Percentiles rank a stretch among this genome's conserved stretches.
Conservation (phyloP, 2,888 invertebrate species). For the Polydrusus pterygomalis region DNA sequence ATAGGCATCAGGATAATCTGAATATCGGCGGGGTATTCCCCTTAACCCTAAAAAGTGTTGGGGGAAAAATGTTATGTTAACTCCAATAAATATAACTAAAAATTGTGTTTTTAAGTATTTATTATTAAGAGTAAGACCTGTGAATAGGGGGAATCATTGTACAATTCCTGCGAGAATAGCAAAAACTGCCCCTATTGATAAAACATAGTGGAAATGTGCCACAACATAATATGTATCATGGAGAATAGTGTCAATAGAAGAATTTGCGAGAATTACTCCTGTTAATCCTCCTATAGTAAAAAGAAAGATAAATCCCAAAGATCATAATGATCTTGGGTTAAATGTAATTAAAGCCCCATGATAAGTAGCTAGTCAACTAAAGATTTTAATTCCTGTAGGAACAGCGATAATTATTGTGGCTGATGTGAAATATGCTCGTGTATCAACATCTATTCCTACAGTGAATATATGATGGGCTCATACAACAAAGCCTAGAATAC, state of each 20-base stretch:
- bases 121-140: conserved; percentile 33
- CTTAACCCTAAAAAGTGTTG: conserved; percentile 84
- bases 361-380: conserved; percentile 84
- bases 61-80: conserved; percentile 88
- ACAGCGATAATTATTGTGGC: conserved; percentile 92
- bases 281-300: conserved; percentile 86
- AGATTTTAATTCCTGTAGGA: conserved; percentile 90
- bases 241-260: conserved; percentile 84
- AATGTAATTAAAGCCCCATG: conserved; percentile 79
- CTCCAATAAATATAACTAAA: conserved; percentile 82
- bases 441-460: conserved; percentile 88
- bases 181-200: conserved; percentile 87
- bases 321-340: conserved; percentile 64
- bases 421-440: conserved; percentile 88
- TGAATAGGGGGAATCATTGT: conserved; percentile 80
- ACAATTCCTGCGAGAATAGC: conserved; percentile 84
- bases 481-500: conserved; percentile 88
- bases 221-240: conserved; percentile 92
- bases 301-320: conserved; percentile 85
- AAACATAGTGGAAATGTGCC: conserved; percentile 88
- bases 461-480: conserved; percentile 92
- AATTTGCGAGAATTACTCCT: conserved; percentile 81
- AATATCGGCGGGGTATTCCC: conserved; percentile 85
- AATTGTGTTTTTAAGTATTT: conserved; percentile 77
- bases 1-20: conserved; percentile 65